Base-by-base conservation (phyloP, 2,113 vertebrate genomes). In the Petaurus breviceps region DNA sequence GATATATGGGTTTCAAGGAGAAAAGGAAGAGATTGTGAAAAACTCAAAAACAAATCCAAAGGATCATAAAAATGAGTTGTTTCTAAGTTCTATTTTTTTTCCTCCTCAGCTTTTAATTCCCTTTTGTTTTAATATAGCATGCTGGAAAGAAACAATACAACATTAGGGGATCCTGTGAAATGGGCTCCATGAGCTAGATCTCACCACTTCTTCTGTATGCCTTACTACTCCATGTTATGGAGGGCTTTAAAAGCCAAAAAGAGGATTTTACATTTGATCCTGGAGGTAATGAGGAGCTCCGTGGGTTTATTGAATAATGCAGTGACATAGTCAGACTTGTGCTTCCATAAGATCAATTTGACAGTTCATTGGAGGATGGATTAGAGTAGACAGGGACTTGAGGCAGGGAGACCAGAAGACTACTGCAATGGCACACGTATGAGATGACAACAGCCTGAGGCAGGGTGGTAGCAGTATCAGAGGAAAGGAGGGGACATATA, bases 1-100 rank as follows among this genome's bases (percentile, higher is more conserved):
- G 96, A 84, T 94, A 84, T 95, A 84, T 93, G 93, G 91, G 47
- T 90, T 96, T 96, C 92, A 47, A 14, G 50, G 37, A 77, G 93
- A 94, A 93, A 94, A 51, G 46, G 91, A 92, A 28, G 93, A 84
- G 93, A 96, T 90, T 94, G 95, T 43, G 96, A 95, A 96, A 97
- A 89, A 91, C 37, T 93, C 90, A 91, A 52, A 96, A 95, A 84
- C 89, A 93, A 97, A 93, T 55, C 50, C 94, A 96, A 96, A 90
- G 97, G 37, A 94, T 14, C 92, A 84, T 84, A 84, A 43, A 43
- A 84, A 84, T 84, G 68, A 84, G 19, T 84, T 84, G 68, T 43
- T 96, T 96, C 95, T 93, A 93, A 95, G 89, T 93, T 95, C 94
- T 94, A 47, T 26, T 53, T 43, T 95, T 95, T 94, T 92, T 49